phyloP scores from a whole-genome alignment of 2,797 vertebrate genomes.

The Urosaurus nigricauda region DNA sequence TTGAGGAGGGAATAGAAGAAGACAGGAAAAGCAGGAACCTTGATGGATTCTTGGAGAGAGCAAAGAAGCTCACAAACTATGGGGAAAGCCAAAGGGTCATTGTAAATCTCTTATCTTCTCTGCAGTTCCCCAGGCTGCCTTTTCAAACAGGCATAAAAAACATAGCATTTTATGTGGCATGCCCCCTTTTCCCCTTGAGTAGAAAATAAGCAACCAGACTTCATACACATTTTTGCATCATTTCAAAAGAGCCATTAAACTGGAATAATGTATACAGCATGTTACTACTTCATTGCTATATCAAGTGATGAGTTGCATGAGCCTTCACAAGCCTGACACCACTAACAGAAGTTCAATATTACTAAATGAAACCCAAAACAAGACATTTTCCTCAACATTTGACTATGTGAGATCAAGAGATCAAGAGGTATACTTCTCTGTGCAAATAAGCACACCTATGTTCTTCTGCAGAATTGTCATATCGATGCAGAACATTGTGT shows the following conservation, averaged over 20 bases:
- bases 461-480: neutral
- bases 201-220: neutral
- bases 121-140: neutral
- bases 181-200: neutral
- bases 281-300: neutral
- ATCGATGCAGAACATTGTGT: neutral
- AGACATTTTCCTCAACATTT: neutral
- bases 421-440: neutral
- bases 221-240: neutral
- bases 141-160: neutral
- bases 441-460: neutral
- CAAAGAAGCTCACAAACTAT: neutral
- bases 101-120: neutral
- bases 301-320: neutral
- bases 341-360: neutral
- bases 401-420: neutral
- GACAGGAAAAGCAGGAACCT: neutral
- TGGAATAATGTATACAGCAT: neutral
- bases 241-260: neutral
- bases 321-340: too few relatives aligned
- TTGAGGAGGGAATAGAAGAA: neutral
- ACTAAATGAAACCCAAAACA: neutral
- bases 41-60: neutral
- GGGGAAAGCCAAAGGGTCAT: neutral
- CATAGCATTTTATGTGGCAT: neutral